Base-by-base conservation (phyloP, 1,140 invertebrate species). In the Sesamia nonagrioides region DNA sequence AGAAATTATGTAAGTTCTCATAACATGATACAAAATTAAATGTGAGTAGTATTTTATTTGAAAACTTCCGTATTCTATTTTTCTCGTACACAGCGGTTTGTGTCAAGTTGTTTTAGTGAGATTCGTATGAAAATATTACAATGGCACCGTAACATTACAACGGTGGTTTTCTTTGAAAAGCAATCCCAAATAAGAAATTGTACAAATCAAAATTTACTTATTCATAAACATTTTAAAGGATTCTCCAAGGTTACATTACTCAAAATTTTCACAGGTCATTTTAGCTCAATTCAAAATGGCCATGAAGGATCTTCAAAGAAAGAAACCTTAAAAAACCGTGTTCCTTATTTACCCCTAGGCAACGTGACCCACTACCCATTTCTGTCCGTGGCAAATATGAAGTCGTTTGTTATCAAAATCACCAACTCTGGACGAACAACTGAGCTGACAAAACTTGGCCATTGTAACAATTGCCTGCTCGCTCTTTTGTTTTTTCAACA, bases 401-500 rank as follows among this genome's bases (percentile, higher is more conserved):
- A 71, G 7, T 71, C 54, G 63, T 71, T 56, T 72, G 69, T 52
- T 52, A 56, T 52, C 27, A 69, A 35, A 72, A 72, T 56, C n/a
- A 40, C 69, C 69, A 72, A 72, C 35, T 72, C 40, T 5, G 50
- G 5, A 48, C 18, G 48, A 68, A 40, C 48, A 71, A 21, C n/a
- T 15, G 1, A 13, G n/a, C 37, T 27, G 37, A 17, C 33, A 18
- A 72, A 72, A 58, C 42, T 58, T 18, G 27, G n/a, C 0, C n/a
- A 15, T 35, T 48, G 48, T n/a, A 72, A 72, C 68, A 40, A 50
- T 54, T 18, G 42, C 33, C 35, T 7, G 9, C 17, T 66, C n/a
- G 1, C n/a, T 42, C 7, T 35, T 42, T 58, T 73, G 52, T 58
- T 58, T 42, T 73, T 56, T 45, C 17, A 17, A 40, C n/a, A 56